Evolutionary conservation across 2,113 vertebrate genomes (phyloP).

Genomic region (Bos taurus): DNA sequence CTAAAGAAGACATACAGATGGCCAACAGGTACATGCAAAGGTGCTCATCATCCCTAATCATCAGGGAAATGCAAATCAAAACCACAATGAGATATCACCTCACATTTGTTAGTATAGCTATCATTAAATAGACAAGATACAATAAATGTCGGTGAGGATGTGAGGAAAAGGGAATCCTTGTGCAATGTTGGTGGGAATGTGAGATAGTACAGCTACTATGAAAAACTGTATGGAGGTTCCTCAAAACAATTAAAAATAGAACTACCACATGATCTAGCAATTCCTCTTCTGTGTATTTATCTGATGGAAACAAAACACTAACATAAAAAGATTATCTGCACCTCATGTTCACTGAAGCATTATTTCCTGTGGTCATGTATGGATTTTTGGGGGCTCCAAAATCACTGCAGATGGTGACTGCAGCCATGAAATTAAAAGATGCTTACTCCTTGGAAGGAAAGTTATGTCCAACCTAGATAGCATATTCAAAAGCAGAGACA

Average conservation of each 20-base stretch:
- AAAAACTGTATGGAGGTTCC: neutral
- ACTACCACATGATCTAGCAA: neutral
- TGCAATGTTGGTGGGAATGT: neutral
- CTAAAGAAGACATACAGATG: neutral
- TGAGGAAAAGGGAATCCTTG: neutral
- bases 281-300: neutral
- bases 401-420: too few relatives aligned
- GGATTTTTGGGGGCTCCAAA: too few relatives aligned
- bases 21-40: neutral
- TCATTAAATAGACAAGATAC: neutral
- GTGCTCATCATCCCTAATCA: neutral
- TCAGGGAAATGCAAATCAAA: neutral
- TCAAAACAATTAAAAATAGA: neutral
- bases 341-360: neutral
- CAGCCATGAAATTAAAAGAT: too few relatives aligned
- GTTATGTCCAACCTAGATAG: too few relatives aligned
- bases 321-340: neutral
- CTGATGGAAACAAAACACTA: neutral
- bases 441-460: too few relatives aligned
- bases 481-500: too few relatives aligned
- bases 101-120: neutral
- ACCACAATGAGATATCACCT: neutral
- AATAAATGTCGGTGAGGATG: neutral
- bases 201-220: neutral
- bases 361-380: neutral